A percentile compares a stretch with the other conserved stretches of the same genome.
Evolutionary conservation across 2,113 vertebrate genomes (phyloP).

Genomic region (Paradoxurus hermaphroditus): DNA sequence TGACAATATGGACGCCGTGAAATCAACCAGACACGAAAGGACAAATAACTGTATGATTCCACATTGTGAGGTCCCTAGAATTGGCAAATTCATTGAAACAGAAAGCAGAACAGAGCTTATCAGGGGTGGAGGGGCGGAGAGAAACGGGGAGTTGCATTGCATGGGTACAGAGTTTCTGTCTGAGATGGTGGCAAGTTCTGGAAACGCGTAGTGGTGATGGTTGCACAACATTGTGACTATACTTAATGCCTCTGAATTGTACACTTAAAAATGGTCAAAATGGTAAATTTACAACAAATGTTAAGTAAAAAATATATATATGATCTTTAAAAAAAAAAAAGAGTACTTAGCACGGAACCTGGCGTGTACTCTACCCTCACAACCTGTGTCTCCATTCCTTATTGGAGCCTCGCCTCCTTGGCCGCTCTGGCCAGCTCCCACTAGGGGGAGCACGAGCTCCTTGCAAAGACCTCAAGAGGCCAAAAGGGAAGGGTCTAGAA

Average conservation of each 20-base stretch:
- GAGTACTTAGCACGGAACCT: background rate
- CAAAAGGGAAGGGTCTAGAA: background rate
- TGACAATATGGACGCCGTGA: background rate
- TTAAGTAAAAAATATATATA: background rate
- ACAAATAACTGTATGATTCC: background rate
- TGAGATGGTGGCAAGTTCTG: background rate
- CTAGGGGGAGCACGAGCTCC: conserved; percentile 48
- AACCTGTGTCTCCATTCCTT: background rate
- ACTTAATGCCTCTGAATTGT: background rate
- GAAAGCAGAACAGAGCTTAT: background rate
- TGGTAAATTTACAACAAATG: background rate
- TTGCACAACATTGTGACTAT: background rate
- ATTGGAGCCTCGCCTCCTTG: background rate
- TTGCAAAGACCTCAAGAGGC: background rate
- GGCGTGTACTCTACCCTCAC: too few relatives aligned
- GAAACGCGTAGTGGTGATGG: background rate
- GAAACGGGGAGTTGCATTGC: background rate
- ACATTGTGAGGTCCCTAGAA: background rate
- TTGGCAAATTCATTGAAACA: background rate
- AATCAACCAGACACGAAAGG: background rate
- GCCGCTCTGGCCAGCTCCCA: background rate
- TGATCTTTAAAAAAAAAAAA: background rate
- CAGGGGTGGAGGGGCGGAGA: background rate
- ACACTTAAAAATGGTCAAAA: background rate
- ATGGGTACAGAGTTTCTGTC: background rate